Evolutionary conservation across 2,797 vertebrate genomes (phyloP).

Genomic region (Megalops cyprinoides): DNA sequence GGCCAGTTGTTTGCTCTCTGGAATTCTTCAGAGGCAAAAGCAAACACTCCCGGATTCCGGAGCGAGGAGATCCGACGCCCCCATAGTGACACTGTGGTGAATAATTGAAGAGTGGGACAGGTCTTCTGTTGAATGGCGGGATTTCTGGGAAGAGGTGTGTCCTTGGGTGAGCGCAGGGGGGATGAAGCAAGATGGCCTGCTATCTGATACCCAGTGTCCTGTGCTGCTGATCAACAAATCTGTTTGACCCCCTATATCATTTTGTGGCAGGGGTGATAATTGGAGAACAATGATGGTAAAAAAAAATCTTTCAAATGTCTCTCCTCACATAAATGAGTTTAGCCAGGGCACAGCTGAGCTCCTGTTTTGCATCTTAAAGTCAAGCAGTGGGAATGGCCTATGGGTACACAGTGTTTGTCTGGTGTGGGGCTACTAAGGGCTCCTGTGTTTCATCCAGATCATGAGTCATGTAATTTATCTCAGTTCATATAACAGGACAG

Average conservation of each 20-base stretch:
- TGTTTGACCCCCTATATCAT: conserved; percentile 46
- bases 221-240: conserved; percentile 49
- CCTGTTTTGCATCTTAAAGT: background rate
- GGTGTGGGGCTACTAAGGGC: background rate
- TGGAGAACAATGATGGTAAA: background rate
- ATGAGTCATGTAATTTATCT: background rate
- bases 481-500: background rate
- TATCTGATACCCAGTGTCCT: conserved; percentile 37
- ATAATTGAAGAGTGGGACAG: conserved; percentile 30
- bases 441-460: background rate
- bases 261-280: conserved; percentile 38
- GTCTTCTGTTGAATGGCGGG: conserved; percentile 20
- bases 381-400: background rate
- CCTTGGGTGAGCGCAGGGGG: conserved; percentile 34
- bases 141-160: conserved; percentile 19
- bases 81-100: conserved; percentile 15
- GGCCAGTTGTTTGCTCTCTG: background rate
- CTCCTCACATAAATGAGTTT: no score
- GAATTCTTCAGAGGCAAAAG: background rate
- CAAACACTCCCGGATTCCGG: conserved; percentile 10
- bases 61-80: background rate
- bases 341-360: background rate
- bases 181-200: conserved; percentile 39
- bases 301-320: background rate
- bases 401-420: background rate